Conservation (phyloP, 2,797 vertebrate genomes). For the Parambassis ranga region DNA sequence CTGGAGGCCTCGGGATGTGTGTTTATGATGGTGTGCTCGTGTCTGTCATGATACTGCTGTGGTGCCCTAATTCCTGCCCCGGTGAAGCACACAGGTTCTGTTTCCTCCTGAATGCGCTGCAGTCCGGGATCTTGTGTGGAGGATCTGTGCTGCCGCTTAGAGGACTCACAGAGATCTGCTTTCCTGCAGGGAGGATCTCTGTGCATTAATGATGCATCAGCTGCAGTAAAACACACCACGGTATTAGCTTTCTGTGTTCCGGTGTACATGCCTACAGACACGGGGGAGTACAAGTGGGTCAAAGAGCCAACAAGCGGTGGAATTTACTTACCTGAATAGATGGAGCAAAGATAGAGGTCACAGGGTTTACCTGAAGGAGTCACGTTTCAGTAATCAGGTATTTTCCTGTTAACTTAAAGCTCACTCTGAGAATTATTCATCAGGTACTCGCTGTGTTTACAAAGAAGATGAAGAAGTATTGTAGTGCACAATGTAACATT, state of each 20-base stretch:
- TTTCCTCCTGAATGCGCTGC: neutral
- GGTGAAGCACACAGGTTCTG: constrained; percentile 14
- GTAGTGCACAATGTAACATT: too few species aligned
- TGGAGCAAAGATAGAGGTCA: neutral
- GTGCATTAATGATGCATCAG: constrained; percentile 65
- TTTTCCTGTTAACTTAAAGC: neutral
- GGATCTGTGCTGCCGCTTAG: neutral
- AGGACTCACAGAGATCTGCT: constrained; percentile 37
- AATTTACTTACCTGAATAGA: constrained; percentile 5
- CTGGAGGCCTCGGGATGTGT: constrained; percentile 34
- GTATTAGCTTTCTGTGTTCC: constrained; percentile 63
- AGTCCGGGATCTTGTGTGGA: neutral
- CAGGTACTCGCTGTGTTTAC: neutral
- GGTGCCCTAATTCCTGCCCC: constrained; percentile 27
- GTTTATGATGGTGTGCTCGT: constrained; percentile 10
- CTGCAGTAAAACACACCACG: constrained; percentile 51
- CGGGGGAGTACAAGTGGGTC: constrained; percentile 17
- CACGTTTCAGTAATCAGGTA: constrained; percentile 18
- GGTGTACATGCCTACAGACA: constrained; percentile 31
- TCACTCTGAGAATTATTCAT: constrained; percentile 16
- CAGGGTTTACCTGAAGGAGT: neutral
- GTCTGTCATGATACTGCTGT: constrained; percentile 23
- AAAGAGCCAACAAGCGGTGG: neutral
- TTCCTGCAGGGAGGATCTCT: constrained; percentile 40
- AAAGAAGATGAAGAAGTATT: neutral